Percentiles rank a stretch among this genome's conserved stretches.
These are phyloP conservation scores for Xenops minutus DNA, from an alignment of 2,797 vertebrate species.

Conservation along the genomic window DNA sequence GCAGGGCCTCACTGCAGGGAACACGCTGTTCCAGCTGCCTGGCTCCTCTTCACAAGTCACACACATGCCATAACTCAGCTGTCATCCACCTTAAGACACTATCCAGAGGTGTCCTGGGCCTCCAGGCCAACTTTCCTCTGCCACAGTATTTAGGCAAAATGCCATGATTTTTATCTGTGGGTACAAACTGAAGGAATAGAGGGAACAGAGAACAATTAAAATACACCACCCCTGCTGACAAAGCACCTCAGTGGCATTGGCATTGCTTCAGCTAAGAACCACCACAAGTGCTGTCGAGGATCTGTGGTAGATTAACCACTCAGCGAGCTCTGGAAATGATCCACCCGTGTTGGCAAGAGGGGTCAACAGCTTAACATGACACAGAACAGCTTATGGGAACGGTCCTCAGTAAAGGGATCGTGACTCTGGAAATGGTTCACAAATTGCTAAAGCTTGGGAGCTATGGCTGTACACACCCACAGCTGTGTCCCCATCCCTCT, in stretches of 20 bases:
- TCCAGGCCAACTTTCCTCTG: neutral
- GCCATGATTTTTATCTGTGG: neutral
- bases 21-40: neutral
- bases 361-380: neutral
- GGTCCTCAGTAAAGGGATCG: neutral
- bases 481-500: neutral
- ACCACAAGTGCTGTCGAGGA: neutral
- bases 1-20: neutral
- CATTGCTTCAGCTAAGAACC: neutral
- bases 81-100: neutral
- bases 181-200: neutral
- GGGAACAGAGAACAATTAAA: neutral
- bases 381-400: neutral
- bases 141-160: neutral
- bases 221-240: neutral
- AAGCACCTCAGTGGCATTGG: neutral
- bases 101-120: neutral
- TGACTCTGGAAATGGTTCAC: neutral
- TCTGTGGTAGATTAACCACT: neutral
- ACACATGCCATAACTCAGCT: neutral
- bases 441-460: accelerated
- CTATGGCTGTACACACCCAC: accelerated
- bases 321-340: neutral
- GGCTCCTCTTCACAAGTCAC: neutral
- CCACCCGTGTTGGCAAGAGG: neutral